Conservation (phyloP, 2,888 invertebrate genomes). For the Papilio protenor region DNA sequence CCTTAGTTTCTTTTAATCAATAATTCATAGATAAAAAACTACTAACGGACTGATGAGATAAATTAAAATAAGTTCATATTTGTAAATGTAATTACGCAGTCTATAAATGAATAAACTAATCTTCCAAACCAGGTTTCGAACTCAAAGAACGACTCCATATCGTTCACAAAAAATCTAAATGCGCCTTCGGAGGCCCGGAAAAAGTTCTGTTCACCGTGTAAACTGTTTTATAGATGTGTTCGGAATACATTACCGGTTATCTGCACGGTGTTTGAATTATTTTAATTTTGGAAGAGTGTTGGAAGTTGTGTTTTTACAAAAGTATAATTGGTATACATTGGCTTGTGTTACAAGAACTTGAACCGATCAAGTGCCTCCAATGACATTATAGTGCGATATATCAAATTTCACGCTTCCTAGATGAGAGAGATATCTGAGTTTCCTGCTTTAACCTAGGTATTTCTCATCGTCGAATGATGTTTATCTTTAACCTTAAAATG, state of each 20-base stretch:
- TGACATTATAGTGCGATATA: constrained; percentile 40
- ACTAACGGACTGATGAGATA: not conserved
- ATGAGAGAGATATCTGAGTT: constrained; percentile 39
- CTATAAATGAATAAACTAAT: constrained; percentile 66
- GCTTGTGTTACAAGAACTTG: constrained; percentile 57
- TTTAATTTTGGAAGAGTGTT: not conserved
- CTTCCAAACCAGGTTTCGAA: constrained; percentile 55
- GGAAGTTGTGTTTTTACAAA: not conserved
- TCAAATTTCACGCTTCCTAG: constrained; percentile 44
- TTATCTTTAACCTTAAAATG: constrained; percentile 38
- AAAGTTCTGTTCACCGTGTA: constrained; percentile 48
- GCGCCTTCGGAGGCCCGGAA: constrained; percentile 57
- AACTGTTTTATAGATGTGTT: constrained; percentile 40
- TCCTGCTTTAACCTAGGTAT: constrained; percentile 38
- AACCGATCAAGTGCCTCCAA: constrained; percentile 47
- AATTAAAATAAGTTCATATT: not conserved
- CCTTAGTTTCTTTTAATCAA: not conserved
- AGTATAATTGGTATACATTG: not conserved
- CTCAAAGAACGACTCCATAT: constrained; percentile 58
- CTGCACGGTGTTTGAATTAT: not conserved
- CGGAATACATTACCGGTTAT: constrained; percentile 45
- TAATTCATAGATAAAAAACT: not conserved
- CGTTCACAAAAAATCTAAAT: constrained; percentile 65
- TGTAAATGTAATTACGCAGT: not conserved
- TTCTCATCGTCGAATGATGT: constrained; percentile 33